phyloP scores from a whole-genome alignment of 2,113 vertebrate species.

The Symphodus melops region DNA sequence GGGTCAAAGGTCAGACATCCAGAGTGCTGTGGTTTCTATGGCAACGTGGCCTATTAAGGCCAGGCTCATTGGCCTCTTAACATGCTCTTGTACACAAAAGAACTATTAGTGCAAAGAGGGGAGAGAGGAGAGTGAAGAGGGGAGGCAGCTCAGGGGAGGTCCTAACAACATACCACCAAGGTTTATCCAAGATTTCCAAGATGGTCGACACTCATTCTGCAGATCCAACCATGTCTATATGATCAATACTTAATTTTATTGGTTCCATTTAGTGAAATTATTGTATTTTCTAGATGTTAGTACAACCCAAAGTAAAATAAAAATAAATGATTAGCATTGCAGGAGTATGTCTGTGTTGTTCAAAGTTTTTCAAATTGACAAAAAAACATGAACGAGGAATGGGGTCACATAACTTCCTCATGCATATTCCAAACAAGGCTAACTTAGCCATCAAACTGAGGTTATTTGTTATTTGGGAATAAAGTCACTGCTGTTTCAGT shows the following conservation, averaged over 20 bases:
- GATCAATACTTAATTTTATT: not conserved
- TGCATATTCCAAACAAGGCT: constrained; percentile 53
- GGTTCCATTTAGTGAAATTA: too few species aligned
- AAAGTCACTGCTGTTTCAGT: constrained; percentile 71
- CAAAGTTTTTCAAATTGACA: not conserved
- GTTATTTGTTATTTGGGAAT: constrained; percentile 64
- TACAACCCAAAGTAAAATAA: too few species aligned
- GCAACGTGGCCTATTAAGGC: constrained; percentile 83
- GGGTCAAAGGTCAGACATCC: constrained; percentile 87
- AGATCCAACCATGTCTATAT: not conserved
- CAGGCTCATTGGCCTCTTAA: constrained; percentile 87
- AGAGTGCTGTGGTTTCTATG: constrained; percentile 83
- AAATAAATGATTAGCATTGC: too few species aligned
- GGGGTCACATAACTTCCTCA: constrained; percentile 38
- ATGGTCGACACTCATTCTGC: constrained; percentile 23
- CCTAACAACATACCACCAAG: constrained; percentile 55
- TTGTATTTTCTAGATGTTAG: too few species aligned
- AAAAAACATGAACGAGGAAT: constrained; percentile 18
- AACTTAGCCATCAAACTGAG: constrained; percentile 31
- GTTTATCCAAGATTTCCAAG: constrained; percentile 66
- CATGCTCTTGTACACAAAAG: constrained; percentile 86
- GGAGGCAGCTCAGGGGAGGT: constrained; percentile 75
- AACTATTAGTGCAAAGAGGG: constrained; percentile 85
- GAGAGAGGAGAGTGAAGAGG: constrained; percentile 66
- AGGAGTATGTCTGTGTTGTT: too few species aligned